A percentile compares a stretch with the other conserved stretches of the same genome.
Conservation (phyloP, 2,888 invertebrate genomes). For the Copidosoma aretas region DNA sequence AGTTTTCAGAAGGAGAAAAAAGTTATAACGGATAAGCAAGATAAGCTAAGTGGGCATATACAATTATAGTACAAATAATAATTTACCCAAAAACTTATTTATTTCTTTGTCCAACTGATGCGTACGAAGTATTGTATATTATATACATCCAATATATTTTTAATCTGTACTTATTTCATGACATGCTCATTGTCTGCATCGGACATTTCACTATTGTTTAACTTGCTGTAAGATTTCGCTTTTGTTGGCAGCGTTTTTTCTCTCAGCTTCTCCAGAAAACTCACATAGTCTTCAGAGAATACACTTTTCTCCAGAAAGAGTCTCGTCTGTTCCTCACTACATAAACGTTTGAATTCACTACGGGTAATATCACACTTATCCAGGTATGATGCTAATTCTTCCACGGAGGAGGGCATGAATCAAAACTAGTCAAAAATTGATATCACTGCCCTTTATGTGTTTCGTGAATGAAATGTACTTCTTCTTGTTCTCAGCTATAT, state of each 20-base stretch:
- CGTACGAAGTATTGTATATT: no score
- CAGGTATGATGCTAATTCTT: conserved; percentile 22
- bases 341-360: not conserved
- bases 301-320: not conserved
- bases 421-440: conserved; percentile 31
- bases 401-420: conserved; percentile 29
- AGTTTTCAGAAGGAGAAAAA: no score
- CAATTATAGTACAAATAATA: no score
- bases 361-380: not conserved
- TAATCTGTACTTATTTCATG: no score
- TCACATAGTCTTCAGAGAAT: not conserved
- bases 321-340: not conserved
- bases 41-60: no score
- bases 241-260: not conserved
- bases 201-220: not conserved
- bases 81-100: no score
- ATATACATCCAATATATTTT: no score
- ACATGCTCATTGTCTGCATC: no score
- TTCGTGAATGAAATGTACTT: no score
- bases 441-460: not conserved
- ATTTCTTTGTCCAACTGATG: no score
- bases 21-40: no score
- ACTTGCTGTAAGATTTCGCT: not conserved
- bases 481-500: conserved; percentile 12
- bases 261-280: not conserved